A percentile compares a stretch with the other conserved stretches of the same genome.
phyloP scores from a whole-genome alignment of 1,140 invertebrate species.

The Trachelipus rathkii region DNA sequence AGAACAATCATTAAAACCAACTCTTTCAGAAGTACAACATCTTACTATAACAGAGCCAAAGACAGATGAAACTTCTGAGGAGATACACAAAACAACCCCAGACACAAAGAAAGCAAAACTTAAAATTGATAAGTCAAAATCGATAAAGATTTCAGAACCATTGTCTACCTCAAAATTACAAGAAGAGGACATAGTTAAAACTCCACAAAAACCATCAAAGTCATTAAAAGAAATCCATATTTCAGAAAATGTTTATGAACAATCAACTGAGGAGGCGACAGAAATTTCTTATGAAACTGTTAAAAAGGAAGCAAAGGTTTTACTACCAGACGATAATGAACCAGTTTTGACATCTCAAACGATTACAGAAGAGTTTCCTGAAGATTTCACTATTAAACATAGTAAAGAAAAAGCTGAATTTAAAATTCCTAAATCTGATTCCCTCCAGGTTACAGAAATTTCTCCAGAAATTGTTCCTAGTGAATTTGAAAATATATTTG shows the following conservation, averaged over 20 bases:
- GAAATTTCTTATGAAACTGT: neutral
- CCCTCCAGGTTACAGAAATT: slow-evolving; percentile 22
- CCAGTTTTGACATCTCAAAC: no score
- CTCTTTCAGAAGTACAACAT: no score
- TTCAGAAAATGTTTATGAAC: neutral
- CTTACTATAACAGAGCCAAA: no score
- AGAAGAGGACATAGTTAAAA: neutral
- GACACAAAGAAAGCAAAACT: slow-evolving; percentile 52
- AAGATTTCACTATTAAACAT: no score
- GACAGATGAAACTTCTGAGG: no score
- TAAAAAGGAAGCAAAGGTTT: no score
- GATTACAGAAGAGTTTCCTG: no score
- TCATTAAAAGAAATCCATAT: neutral
- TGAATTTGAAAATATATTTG: slow-evolving; percentile 27
- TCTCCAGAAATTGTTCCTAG: no score
- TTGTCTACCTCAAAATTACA: slow-evolving; percentile 46
- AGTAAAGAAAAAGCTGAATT: slow-evolving; percentile 50
- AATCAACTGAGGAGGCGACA: neutral
- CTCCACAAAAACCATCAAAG: neutral
- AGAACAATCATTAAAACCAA: no score
- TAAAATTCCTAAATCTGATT: slow-evolving; percentile 47
- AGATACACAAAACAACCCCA: slow-evolving; percentile 18
- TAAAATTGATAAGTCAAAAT: slow-evolving; percentile 54
- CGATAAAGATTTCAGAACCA: slow-evolving; percentile 55
- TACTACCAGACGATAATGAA: no score